Conservation (phyloP, 1,140 invertebrate genomes). For the Drosophila elegans region DNA sequence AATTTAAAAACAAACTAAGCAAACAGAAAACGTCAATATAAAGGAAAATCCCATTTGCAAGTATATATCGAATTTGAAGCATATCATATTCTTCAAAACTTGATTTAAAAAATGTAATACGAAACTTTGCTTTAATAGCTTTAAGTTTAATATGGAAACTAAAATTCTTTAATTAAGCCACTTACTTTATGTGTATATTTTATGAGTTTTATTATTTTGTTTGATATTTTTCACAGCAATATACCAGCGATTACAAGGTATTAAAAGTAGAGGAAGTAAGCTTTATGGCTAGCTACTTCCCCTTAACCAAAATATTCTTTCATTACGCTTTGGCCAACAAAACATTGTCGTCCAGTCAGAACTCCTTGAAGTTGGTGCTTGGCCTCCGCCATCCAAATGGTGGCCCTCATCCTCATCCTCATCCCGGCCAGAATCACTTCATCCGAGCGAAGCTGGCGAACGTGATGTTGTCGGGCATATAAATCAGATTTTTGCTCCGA, state of each 20-base stretch:
- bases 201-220: neutral
- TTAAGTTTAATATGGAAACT: no score
- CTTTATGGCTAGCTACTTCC: neutral
- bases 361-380: conserved; percentile 21
- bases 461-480: conserved; percentile 77
- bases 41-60: no score
- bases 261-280: neutral
- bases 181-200: no score
- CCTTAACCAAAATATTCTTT: conserved; percentile 62
- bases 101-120: no score
- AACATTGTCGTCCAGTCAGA: conserved; percentile 50
- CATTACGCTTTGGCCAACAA: conserved; percentile 60
- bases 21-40: no score
- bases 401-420: conserved; percentile 24
- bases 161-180: no score
- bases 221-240: neutral
- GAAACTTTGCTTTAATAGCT: no score
- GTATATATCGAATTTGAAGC: no score
- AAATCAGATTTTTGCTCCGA: conserved; percentile 74
- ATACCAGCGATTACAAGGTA: neutral
- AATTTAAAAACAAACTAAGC: no score
- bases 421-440: conserved; percentile 36
- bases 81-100: no score
- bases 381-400: conserved; percentile 1
- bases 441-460: conserved; percentile 37